phyloP scores from a whole-genome alignment of 1,140 invertebrate species.

The Bombus terrestris region DNA sequence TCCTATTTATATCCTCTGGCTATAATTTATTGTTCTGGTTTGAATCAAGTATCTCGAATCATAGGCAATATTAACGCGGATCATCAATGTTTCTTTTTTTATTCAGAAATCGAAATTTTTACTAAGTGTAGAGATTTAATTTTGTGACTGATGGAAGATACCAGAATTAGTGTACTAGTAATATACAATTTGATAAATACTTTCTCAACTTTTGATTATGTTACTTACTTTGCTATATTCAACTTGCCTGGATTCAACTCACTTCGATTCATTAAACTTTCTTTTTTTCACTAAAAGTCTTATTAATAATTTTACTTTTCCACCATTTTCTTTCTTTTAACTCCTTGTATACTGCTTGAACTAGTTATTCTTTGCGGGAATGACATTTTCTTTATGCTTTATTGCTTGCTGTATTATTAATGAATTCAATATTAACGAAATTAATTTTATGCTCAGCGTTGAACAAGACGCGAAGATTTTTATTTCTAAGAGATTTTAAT shows the following conservation, averaged over 20 bases:
- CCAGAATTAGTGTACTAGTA: no score
- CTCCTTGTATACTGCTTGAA: neutral
- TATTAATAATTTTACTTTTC: neutral
- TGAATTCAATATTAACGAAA: neutral
- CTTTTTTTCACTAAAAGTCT: neutral
- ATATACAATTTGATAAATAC: no score
- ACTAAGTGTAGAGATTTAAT: no score
- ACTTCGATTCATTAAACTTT: neutral
- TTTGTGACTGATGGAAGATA: no score
- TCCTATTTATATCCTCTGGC: conserved; percentile 50
- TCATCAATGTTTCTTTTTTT: neutral
- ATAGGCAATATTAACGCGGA: neutral
- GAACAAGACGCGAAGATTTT: neutral
- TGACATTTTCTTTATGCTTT: neutral
- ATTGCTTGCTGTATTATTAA: conserved; percentile 8
- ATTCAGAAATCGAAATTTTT: neutral
- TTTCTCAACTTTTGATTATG: neutral
- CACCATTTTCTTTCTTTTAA: neutral
- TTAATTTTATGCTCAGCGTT: neutral
- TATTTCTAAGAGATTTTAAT: neutral
- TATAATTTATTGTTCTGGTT: conserved; percentile 12
- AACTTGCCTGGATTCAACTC: neutral
- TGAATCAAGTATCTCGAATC: conserved; percentile 29
- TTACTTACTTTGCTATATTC: neutral
- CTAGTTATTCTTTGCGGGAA: neutral